These are phyloP conservation scores for Nycticebus coucang DNA, from an alignment of 2,113 vertebrate species.

Conservation along the genomic window DNA sequence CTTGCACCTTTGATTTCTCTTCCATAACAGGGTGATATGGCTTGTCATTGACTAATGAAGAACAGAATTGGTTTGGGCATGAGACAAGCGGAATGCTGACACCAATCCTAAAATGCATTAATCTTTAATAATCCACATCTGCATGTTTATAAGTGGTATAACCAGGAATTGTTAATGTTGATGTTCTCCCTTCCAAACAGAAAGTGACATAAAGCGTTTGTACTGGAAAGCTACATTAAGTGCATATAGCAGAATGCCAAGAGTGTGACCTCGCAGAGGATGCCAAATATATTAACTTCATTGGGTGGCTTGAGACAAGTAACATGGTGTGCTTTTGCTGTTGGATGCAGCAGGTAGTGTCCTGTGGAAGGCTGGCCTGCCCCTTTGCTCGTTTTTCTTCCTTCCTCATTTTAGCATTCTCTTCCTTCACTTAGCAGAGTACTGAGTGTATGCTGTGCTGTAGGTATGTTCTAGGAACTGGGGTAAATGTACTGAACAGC, in stretches of 20 bases:
- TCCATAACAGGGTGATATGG: constrained; percentile 84
- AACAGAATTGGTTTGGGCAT: constrained; percentile 88
- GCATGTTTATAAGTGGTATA: constrained; percentile 89
- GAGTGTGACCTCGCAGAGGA: constrained; percentile 81
- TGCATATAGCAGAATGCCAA: constrained; percentile 35
- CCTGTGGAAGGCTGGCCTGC: constrained; percentile 61
- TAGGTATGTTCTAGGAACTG: neutral
- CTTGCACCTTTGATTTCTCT: constrained; percentile 87
- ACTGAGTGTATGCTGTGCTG: neutral
- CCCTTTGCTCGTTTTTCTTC: constrained; percentile 22
- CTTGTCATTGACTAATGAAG: constrained; percentile 90
- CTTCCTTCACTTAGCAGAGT: neutral
- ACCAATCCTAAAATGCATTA: constrained; percentile 89
- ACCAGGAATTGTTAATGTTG: constrained; percentile 82
- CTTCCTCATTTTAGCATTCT: neutral
- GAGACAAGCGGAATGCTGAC: constrained; percentile 89
- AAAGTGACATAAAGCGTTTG: constrained; percentile 87
- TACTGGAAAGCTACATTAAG: constrained; percentile 78
- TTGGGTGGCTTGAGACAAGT: constrained; percentile 76
- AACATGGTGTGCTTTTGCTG: constrained; percentile 34
- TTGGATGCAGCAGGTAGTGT: constrained; percentile 58
- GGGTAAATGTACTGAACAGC: neutral
- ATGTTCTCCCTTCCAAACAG: constrained; percentile 86
- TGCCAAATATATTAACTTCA: constrained; percentile 68
- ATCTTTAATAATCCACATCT: constrained; percentile 91